phyloP scores from a whole-genome alignment of 2,113 vertebrate genomes.

The Mungos mungo region DNA sequence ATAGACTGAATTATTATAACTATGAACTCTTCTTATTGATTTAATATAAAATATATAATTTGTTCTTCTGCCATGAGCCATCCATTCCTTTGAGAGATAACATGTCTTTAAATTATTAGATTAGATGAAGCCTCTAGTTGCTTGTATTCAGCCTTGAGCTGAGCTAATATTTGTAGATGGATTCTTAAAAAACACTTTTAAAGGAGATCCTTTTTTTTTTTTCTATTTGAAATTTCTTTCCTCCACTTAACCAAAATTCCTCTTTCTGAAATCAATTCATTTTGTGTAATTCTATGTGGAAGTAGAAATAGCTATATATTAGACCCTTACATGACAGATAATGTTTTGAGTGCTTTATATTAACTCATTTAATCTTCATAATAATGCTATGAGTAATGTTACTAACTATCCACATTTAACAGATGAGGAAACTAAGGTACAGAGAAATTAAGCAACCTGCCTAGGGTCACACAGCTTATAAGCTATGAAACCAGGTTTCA shows the following conservation, averaged over 20 bases:
- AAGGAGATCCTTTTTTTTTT: background rate
- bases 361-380: background rate
- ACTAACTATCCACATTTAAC: background rate
- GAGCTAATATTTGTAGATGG: constrained; percentile 27
- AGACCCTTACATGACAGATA: background rate
- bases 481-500: background rate
- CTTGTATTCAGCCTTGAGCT: background rate
- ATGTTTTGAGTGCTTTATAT: background rate
- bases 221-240: background rate
- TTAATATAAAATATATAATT: constrained; percentile 49
- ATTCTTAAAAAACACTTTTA: background rate
- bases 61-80: constrained; percentile 17
- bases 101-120: constrained; percentile 20
- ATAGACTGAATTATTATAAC: constrained; percentile 32
- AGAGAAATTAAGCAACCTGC: background rate
- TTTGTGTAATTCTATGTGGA: constrained; percentile 3
- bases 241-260: background rate
- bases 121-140: constrained; percentile 12
- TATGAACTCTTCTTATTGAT: constrained; percentile 34
- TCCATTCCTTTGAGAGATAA: background rate
- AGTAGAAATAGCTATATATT: background rate
- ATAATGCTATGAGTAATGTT: background rate
- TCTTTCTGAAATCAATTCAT: constrained; percentile 9
- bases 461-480: background rate
- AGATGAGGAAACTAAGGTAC: background rate